Evolutionary conservation across 2,888 invertebrate species (phyloP).

Genomic region (Melanostoma mellinum): DNA sequence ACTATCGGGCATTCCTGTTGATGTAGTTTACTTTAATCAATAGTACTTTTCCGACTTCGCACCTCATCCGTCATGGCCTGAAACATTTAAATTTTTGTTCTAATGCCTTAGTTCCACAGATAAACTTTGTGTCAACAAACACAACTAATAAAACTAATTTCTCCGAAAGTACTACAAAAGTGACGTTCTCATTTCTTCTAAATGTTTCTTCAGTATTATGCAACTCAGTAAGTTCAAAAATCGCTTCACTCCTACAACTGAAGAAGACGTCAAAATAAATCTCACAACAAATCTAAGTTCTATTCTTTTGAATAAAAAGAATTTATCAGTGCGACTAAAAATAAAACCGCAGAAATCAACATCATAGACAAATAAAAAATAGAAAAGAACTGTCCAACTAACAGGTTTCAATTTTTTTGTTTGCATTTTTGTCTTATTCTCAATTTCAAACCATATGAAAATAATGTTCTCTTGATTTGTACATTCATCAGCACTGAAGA

Average conservation of each 20-base stretch:
- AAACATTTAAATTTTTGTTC: too few relatives aligned
- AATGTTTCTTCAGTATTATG: background rate
- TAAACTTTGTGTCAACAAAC: background rate
- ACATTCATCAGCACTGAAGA: conserved; percentile 54
- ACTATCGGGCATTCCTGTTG: too few relatives aligned
- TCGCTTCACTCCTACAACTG: background rate
- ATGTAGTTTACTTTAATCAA: too few relatives aligned
- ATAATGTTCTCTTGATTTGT: conserved; percentile 30
- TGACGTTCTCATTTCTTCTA: background rate
- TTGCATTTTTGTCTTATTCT: background rate
- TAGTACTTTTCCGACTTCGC: too few relatives aligned
- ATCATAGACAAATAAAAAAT: background rate
- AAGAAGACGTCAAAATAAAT: background rate
- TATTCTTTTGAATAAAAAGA: background rate
- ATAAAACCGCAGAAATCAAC: background rate
- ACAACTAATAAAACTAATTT: too few relatives aligned
- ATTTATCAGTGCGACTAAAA: background rate
- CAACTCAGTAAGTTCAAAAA: background rate
- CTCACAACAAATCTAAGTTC: background rate
- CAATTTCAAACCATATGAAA: conserved; percentile 5
- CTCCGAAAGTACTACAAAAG: too few relatives aligned
- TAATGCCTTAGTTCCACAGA: too few relatives aligned
- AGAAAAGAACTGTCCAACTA: conserved; percentile 41
- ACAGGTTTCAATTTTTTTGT: conserved; percentile 35
- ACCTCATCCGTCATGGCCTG: too few relatives aligned